These are phyloP conservation scores for Enoplosus armatus DNA, from an alignment of 2,797 vertebrate species.

Conservation along the genomic window DNA sequence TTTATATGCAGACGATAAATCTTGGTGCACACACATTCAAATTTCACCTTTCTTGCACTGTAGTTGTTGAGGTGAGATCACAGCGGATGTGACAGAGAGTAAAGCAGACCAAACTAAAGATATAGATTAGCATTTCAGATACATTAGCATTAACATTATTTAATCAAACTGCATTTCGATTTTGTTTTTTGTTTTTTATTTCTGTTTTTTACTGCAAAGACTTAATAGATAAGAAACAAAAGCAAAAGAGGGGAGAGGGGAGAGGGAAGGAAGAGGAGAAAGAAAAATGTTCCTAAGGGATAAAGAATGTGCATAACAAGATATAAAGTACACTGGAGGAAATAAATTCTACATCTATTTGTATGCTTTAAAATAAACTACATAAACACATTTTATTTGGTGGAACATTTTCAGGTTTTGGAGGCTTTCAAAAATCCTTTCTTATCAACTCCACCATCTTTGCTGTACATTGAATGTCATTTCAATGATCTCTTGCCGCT, in stretches of 20 bases:
- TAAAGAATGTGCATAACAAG: neutral
- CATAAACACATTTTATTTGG: neutral
- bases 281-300: neutral
- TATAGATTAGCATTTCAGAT: neutral
- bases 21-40: conserved; percentile 74
- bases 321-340: neutral
- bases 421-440: neutral
- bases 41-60: conserved; percentile 81
- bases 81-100: conserved; percentile 23
- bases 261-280: fast-evolving
- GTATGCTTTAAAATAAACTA: neutral
- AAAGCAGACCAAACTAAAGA: conserved; percentile 12
- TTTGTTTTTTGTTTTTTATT: neutral
- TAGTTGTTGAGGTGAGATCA: conserved; percentile 57
- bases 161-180: neutral
- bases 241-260: neutral
- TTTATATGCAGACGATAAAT: conserved; percentile 85
- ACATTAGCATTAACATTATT: neutral
- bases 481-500: neutral
- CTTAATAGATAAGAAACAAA: neutral
- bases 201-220: neutral
- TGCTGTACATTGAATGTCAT: neutral
- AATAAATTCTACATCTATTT: neutral
- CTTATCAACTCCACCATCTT: neutral
- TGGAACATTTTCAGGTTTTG: neutral